A percentile compares a stretch with the other conserved stretches of the same genome.
Conservation (phyloP, 2,888 invertebrate species). For the Ryuthela nishihirai region DNA sequence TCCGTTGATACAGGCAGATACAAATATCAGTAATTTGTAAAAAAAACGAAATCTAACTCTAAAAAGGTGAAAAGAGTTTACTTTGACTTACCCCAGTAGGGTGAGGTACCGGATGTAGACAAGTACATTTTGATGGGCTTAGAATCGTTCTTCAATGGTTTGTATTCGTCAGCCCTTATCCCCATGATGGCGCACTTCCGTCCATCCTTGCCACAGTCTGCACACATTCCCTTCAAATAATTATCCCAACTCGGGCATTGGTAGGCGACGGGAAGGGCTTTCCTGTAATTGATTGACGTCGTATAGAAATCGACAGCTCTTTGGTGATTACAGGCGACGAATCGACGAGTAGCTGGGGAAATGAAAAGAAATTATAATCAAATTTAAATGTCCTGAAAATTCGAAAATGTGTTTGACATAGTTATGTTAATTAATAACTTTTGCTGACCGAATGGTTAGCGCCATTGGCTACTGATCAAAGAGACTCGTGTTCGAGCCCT, state of each 20-base stretch:
- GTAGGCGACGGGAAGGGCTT: slow-evolving; percentile 73
- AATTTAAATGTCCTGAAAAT: too few relatives aligned
- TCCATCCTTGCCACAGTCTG: slow-evolving; percentile 21
- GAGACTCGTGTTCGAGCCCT: too few relatives aligned
- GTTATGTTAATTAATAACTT: too few relatives aligned
- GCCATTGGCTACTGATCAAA: too few relatives aligned
- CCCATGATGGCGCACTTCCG: slow-evolving; percentile 26
- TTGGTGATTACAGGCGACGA: slow-evolving; percentile 82
- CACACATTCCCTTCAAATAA: slow-evolving; percentile 56
- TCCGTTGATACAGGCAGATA: too few relatives aligned
- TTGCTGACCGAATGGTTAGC: too few relatives aligned
- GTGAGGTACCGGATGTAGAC: slow-evolving; percentile 6
- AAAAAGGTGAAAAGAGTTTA: too few relatives aligned
- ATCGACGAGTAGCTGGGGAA: slow-evolving; percentile 68
- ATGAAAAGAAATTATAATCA: too few relatives aligned
- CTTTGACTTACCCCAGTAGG: slow-evolving; percentile 30
- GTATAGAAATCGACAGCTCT: slow-evolving; percentile 78
- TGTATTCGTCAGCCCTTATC: slow-evolving; percentile 20
- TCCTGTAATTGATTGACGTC: slow-evolving; percentile 71
- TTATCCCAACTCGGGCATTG: slow-evolving; percentile 72
- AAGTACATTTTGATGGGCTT: slow-evolving; percentile 20
- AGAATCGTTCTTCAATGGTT: slow-evolving; percentile 11
- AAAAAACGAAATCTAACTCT: too few relatives aligned
- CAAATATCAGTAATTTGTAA: too few relatives aligned
- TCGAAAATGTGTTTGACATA: too few relatives aligned